phyloP scores from a whole-genome alignment of 2,113 vertebrate genomes.

The Himantopus leucocephalus region DNA sequence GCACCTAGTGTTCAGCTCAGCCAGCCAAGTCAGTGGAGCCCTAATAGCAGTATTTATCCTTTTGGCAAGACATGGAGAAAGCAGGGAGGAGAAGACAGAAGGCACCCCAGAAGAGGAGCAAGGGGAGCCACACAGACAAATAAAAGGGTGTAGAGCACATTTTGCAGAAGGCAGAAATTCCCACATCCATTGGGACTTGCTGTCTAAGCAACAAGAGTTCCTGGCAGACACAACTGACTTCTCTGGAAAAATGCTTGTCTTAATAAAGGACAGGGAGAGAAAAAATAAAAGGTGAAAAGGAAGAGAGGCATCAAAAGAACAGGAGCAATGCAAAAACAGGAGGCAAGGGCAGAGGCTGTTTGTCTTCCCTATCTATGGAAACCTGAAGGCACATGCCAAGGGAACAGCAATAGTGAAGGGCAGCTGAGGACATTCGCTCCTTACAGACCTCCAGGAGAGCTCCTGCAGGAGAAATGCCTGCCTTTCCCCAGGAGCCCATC shows the following conservation, averaged over 20 bases:
- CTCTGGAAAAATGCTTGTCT: neutral
- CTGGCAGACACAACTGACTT: neutral
- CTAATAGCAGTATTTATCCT: neutral
- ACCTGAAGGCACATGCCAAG: neutral
- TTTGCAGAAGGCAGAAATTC: neutral
- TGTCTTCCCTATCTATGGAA: neutral
- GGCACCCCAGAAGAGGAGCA: neutral
- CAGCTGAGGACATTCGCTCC: neutral
- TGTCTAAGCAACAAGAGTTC: neutral
- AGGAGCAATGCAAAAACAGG: neutral
- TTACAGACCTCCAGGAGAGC: neutral
- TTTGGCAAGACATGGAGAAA: neutral
- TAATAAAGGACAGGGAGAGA: neutral
- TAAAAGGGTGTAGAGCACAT: neutral
- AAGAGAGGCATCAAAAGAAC: neutral
- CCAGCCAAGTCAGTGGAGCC: neutral
- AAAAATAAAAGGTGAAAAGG: neutral
- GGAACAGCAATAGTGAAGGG: neutral
- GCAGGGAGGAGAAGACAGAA: neutral
- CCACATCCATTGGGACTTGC: neutral
- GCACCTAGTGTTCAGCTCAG: neutral
- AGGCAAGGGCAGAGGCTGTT: neutral
- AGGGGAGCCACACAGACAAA: neutral
- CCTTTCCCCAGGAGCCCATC: neutral
- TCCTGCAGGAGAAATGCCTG: neutral